phyloP scores from a whole-genome alignment of 2,113 vertebrate species.

The Turdus rufiventris region DNA sequence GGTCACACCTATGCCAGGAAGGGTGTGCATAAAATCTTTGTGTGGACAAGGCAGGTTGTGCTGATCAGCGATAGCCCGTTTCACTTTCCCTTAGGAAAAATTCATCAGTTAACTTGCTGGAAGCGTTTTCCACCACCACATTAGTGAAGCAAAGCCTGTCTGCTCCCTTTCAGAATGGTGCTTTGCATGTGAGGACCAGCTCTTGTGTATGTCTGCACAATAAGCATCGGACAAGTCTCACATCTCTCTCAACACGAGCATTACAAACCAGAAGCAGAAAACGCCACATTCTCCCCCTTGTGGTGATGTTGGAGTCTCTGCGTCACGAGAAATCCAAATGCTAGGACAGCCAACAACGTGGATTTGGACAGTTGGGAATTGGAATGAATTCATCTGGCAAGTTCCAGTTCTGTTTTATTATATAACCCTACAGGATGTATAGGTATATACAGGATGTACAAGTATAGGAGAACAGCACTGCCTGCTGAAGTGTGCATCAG shows the following conservation, averaged over 20 bases:
- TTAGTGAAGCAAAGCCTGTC: not conserved
- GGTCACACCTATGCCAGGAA: not conserved
- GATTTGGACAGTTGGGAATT: not conserved
- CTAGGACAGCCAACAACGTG: not conserved
- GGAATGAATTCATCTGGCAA: not conserved
- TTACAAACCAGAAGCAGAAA: not conserved
- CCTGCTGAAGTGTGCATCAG: not conserved
- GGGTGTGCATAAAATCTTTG: fast-evolving
- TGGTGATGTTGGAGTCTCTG: not conserved
- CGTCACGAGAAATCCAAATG: not conserved
- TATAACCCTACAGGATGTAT: not conserved
- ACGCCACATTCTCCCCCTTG: not conserved
- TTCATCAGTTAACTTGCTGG: not conserved
- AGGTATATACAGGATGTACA: not conserved
- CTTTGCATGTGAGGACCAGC: not conserved
- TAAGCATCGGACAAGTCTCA: not conserved
- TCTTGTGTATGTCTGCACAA: not conserved
- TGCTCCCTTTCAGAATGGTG: not conserved
- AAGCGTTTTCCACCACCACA: not conserved
- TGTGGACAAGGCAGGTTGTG: not conserved
- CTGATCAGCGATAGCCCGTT: not conserved
- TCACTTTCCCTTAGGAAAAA: not conserved
- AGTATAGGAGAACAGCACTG: not conserved
- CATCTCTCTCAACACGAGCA: not conserved
- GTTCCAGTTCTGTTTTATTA: not conserved